A percentile compares a stretch with the other conserved stretches of the same genome.
Evolutionary conservation across 2,113 vertebrate genomes (phyloP).

Genomic region (Periophthalmus modestus): DNA sequence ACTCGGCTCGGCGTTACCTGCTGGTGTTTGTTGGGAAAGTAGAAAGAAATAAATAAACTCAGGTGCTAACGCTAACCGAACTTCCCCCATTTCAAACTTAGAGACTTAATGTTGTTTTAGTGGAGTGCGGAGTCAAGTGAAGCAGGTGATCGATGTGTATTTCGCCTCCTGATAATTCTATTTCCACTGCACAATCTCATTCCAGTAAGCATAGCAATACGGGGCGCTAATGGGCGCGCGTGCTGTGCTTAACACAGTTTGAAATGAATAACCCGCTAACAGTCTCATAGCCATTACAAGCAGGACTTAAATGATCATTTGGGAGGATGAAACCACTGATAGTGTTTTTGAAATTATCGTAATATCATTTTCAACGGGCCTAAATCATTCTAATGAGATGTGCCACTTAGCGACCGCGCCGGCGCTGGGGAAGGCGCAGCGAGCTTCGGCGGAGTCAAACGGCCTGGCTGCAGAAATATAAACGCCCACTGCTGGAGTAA

Average conservation of each 20-base stretch:
- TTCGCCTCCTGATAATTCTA: slow-evolving; percentile 46
- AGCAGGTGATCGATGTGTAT: slow-evolving; percentile 44
- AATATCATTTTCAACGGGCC: slow-evolving; percentile 64
- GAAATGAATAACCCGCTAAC: slow-evolving; percentile 74
- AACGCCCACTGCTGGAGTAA: slow-evolving; percentile 46
- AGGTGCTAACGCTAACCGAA: slow-evolving; percentile 26
- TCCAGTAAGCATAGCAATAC: slow-evolving; percentile 51
- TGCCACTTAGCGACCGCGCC: slow-evolving; percentile 52
- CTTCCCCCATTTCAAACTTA: slow-evolving; percentile 38
- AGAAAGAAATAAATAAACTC: slow-evolving; percentile 12
- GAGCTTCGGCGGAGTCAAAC: slow-evolving; percentile 33
- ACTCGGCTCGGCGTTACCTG: not conserved
- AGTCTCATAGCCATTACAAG: slow-evolving; percentile 68
- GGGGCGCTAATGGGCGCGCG: slow-evolving; percentile 65
- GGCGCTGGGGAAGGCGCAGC: slow-evolving; percentile 35
- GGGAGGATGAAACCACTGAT: slow-evolving; percentile 63
- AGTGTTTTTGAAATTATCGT: slow-evolving; percentile 55
- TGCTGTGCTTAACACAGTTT: slow-evolving; percentile 79
- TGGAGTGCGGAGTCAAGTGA: slow-evolving; percentile 16
- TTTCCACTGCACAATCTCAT: slow-evolving; percentile 63
- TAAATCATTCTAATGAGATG: slow-evolving; percentile 73
- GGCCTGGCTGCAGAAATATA: slow-evolving; percentile 29
- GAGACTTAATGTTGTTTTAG: slow-evolving; percentile 20
- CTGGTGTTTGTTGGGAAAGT: not conserved
- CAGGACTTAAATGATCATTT: slow-evolving; percentile 70